Base-by-base conservation (phyloP, 2,888 invertebrate genomes). In the Hofmannophila pseudospretella region DNA sequence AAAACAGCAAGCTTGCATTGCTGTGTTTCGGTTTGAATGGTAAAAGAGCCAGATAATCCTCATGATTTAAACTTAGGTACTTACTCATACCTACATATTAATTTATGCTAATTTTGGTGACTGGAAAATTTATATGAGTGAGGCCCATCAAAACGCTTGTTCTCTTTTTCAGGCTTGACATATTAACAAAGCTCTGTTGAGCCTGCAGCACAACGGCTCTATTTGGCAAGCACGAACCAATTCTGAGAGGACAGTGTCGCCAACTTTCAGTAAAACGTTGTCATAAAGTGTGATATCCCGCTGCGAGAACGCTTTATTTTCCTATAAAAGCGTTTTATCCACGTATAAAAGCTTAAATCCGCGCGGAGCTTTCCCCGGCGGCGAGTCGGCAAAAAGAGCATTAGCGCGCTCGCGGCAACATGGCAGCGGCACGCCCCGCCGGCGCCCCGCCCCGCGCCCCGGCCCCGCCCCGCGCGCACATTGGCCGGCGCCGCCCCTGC, bases 301-400 rank as follows among this genome's bases (percentile, higher is more conserved):
- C 81, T 66, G 81, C 73, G 79, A 74, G 79, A 81, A 81, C 80
- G 75, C 77, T 85, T 85, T 84, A 85, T 85, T 78, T 81, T 81
- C 74, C 79, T 72, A 82, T 86, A 82, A 85, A 84, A 84, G 82
- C 85, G 81, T 81, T 85, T 85, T 81, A 85, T 84, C 79, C 81
- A 81, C 82, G 79, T 80, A 82, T 84, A 85, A 85, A 85, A 85
- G 84, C 85, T 85, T 80, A 84, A 84, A 85, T 85, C 85, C 81
- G 77, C 75, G 75, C 72, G 67, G 79, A 82, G 84, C 85, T 85
- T 84, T 85, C 84, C 79, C 82, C 70, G 70, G 74, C 70, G 74
- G 72, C 73, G 67, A 67, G 65, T 68, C 64, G 74, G 79, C 75
- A 81, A 85, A 85, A 85, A 84, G 81, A 82, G 76, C 79, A 82